Evolutionary conservation across 2,797 vertebrate genomes (phyloP).

Genomic region (Phoxinus dragarum): DNA sequence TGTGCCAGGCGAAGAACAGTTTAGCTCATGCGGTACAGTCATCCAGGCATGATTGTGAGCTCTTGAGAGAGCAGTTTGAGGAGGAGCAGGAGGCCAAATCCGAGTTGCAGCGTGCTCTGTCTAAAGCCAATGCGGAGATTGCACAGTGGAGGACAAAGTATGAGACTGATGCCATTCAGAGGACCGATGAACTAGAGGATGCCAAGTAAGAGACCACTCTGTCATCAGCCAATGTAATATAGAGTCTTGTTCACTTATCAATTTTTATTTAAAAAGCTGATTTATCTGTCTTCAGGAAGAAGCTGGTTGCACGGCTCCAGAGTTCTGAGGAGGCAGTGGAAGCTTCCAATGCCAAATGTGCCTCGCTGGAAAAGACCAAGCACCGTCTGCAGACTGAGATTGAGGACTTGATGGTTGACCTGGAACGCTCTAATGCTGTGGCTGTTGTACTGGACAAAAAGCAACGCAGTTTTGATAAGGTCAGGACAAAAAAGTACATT

Average conservation of each 20-base stretch:
- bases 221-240: neutral
- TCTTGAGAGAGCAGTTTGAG: slow-evolving; percentile 84
- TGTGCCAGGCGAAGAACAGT: slow-evolving; percentile 80
- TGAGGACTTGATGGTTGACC: slow-evolving; percentile 85
- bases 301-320: slow-evolving; percentile 87
- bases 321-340: slow-evolving; percentile 84
- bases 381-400: slow-evolving; percentile 88
- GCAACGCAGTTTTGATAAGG: slow-evolving; percentile 88
- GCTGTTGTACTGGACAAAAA: slow-evolving; percentile 88
- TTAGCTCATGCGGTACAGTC: slow-evolving; percentile 84
- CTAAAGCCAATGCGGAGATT: slow-evolving; percentile 83
- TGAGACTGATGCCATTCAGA: slow-evolving; percentile 86
- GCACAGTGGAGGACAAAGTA: slow-evolving; percentile 88
- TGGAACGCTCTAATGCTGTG: slow-evolving; percentile 86
- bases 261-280: neutral
- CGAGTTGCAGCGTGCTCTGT: slow-evolving; percentile 81
- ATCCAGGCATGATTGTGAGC: slow-evolving; percentile 73
- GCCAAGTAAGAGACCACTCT: slow-evolving; percentile 77
- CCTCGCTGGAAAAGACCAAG: slow-evolving; percentile 92
- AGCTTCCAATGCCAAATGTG: slow-evolving; percentile 85
- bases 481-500: slow-evolving; percentile 41
- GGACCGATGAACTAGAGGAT: slow-evolving; percentile 85
- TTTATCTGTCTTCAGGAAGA: slow-evolving; percentile 80
- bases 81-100: slow-evolving; percentile 86
- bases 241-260: neutral